These are phyloP conservation scores for Cassiopea xamachana DNA, from an alignment of 30 jellyfish, hydroid and myxozoan genomes.

Conservation along the genomic window DNA sequence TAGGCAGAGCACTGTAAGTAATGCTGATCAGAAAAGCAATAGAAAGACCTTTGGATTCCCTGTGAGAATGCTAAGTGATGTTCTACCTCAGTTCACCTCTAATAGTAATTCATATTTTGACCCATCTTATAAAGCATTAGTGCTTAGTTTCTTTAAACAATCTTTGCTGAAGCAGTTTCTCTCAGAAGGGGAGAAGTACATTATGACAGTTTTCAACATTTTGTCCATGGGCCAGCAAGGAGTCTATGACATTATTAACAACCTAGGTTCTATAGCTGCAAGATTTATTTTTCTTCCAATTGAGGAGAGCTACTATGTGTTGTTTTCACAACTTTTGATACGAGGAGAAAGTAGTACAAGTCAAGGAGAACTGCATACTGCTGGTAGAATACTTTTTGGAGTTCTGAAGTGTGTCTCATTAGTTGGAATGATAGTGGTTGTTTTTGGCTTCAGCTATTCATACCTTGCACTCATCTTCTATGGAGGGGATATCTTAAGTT, in stretches of 20 bases:
- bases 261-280: conserved; percentile 97
- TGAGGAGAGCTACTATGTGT: conserved; percentile 92
- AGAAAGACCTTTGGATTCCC: conserved; percentile 40
- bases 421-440: conserved; percentile 79
- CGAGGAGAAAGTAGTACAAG: conserved; percentile 66
- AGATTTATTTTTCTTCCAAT: conserved; percentile 94
- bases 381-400: conserved; percentile 66
- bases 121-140: conserved; percentile 63
- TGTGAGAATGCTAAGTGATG: conserved; percentile 44
- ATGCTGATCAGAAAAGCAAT: conserved; percentile 29
- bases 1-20: neutral
- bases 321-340: conserved; percentile 82
- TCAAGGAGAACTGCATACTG: conserved; percentile 42
- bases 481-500: conserved; percentile 94
- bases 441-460: conserved; percentile 93
- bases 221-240: conserved; percentile 91
- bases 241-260: conserved; percentile 89
- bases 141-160: conserved; percentile 84
- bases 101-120: conserved; percentile 6
- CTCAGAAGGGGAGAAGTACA: conserved; percentile 95
- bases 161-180: conserved; percentile 91
- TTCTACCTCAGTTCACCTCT: conserved; percentile 65
- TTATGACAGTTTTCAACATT: conserved; percentile 88
- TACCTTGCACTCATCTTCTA: conserved; percentile 83
- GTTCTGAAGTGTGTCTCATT: conserved; percentile 92